Evolutionary conservation across 2,113 vertebrate species (phyloP), one percentile per base, ranked within the genome.

Genomic region (Forbesichthys agassizii): DNA sequence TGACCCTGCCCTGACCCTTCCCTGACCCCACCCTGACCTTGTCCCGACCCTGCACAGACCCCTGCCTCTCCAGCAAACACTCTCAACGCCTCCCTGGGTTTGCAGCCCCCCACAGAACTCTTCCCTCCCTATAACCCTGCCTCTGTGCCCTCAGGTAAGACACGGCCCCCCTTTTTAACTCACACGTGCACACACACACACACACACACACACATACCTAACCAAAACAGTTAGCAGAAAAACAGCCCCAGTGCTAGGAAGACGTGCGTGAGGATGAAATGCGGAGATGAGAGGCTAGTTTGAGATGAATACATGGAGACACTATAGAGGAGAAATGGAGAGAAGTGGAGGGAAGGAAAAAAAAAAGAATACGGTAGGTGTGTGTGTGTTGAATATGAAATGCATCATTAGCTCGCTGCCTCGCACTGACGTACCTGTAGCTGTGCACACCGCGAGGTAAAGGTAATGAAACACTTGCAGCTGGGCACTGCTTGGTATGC

Each of bases 61-160:
- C 97, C 97, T 75, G 96, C 95, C 82, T 98, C 97, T 92, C 97
- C 97, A 83, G 96, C 95, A 92, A 96, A 96, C 93, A 95, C 94
- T 90, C 94, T 99, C 83, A 95, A 96, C 92, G 95, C 94, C 62
- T 92, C 93, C 86, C 94, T 94, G 90, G 94, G 94, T 84, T 95
- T 96, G 90, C 94, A 96, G 82, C 94, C 94, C 77, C 94, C 96
- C 78, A 89, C 96, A 42, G 96, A 98, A 79, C 91, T 98, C 87
- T 98, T 96, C 75, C 87, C 95, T 89, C 92, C 96, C 87, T 99
- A 96, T 88, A 94, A 94, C 90, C 94, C 96, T 70, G 92, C 96
- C 91, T 95, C 96, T 80, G 94, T 99, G 92, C 97, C 97, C 96
- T 98, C 97, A 98, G 97, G 97, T 99, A 88, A 88, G 88, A 70